Evolutionary conservation across 1,140 invertebrate species (phyloP), one percentile per base, ranked within the genome.

Genomic region (Microplitis mediator): DNA sequence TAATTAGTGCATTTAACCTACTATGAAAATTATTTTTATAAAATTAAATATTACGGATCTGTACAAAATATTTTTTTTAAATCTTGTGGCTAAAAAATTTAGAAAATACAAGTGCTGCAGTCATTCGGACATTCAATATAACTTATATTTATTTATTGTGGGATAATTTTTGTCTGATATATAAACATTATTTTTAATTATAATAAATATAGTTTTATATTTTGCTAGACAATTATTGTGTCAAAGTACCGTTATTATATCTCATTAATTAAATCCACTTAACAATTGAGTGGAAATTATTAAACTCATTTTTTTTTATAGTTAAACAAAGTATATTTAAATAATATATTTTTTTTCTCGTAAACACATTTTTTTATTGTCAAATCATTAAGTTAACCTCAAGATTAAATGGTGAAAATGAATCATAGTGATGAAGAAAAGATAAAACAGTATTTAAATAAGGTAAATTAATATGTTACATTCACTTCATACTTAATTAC

Each of bases 361-460:
- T 23, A 23, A 23, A 23, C 8, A 5, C 14, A 23, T 4, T 6
- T 58, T 58, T 62, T 62, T 62, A n/a, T 31, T 34, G 14, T 62
- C 3, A n/a, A 45, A 14, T 63, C 8, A n/a, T 71, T 35, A 31
- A 56, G 70, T 62, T 50, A 76, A 60, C 61, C 71, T 69, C 71
- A 61, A 76, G 63, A 68, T 75, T 81, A 81, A 75, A 81, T 82
- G 77, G 79, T 84, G 52, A 84, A 80, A 67, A 84, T 82, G 82
- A 79, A 79, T 77, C 73, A 79, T 8, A 34, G 69, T 31, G 88
- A 90, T 64, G 89, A 90, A 76, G 80, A 74, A 32, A 88, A 88
- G 74, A 79, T 91, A 58, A 90, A 88, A 75, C 87, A 88, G 73
- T 88, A 84, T 80, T 78, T 92, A 71, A 64, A 83, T 1, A 90